phyloP scores from a whole-genome alignment of 1,140 invertebrate genomes.

The Drosophila arizonae region DNA sequence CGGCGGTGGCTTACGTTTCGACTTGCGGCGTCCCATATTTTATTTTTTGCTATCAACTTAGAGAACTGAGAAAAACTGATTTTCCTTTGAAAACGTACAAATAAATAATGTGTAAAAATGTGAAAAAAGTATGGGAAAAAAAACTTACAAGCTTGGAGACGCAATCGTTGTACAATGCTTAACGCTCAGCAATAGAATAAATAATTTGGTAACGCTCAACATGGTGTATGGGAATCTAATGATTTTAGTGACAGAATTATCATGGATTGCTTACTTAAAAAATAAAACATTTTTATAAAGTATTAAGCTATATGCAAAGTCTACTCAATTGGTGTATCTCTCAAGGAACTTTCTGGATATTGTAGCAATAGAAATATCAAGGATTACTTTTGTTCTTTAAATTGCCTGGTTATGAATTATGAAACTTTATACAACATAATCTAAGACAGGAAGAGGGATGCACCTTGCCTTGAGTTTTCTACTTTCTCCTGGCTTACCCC shows the following conservation, averaged over 20 bases:
- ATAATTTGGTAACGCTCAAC: neutral
- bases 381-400: neutral
- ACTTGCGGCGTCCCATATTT: conserved; percentile 96
- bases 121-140: neutral
- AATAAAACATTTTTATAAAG: too few relatives aligned
- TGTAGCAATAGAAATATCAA: neutral
- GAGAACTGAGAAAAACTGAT: neutral
- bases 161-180: conserved; percentile 1
- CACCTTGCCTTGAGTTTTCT: neutral
- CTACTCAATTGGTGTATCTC: too few relatives aligned
- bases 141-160: neutral
- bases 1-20: conserved; percentile 97
- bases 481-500: neutral
- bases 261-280: too few relatives aligned
- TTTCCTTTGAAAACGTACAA: too few relatives aligned
- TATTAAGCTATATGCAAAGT: too few relatives aligned
- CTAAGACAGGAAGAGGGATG: too few relatives aligned
- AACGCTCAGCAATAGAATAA: conserved; percentile 12
- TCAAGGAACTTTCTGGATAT: neutral
- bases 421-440: too few relatives aligned
- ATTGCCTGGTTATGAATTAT: too few relatives aligned
- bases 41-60: neutral
- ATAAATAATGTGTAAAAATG: neutral
- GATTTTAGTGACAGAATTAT: too few relatives aligned
- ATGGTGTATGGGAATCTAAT: neutral